Evolutionary conservation across 1,140 invertebrate genomes (phyloP).

Genomic region (Magallana ariakensis): DNA sequence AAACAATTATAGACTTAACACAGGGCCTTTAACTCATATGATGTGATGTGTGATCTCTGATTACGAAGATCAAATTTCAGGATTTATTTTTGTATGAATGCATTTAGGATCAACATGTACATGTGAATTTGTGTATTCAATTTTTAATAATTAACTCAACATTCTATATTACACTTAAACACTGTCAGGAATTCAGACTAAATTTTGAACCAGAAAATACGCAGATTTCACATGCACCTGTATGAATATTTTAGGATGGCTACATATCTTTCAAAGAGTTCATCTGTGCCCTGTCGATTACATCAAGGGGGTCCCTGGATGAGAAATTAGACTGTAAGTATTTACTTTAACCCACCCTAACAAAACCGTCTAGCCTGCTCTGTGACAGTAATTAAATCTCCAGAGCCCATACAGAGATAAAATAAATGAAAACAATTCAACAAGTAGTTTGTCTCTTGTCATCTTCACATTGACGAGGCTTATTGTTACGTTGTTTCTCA

Average conservation of each 20-base stretch:
- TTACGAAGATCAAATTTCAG: conserved; percentile 12
- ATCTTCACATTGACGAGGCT: no score
- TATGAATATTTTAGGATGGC: conserved; percentile 70
- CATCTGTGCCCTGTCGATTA: conserved; percentile 77
- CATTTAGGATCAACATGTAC: no score
- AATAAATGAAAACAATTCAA: neutral
- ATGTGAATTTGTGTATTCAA: no score
- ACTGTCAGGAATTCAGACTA: no score
- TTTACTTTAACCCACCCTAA: neutral
- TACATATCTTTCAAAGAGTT: conserved; percentile 79
- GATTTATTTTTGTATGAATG: no score
- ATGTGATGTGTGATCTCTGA: neutral
- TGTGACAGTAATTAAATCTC: neutral
- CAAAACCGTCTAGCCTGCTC: neutral
- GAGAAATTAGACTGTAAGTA: conserved; percentile 87
- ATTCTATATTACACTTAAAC: no score
- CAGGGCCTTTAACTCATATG: neutral
- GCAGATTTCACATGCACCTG: neutral
- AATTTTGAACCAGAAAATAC: no score
- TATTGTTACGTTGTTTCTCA: no score
- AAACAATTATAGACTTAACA: neutral
- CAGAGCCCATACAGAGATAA: neutral
- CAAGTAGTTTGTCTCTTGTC: no score
- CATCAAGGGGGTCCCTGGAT: conserved; percentile 88
- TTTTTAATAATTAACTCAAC: no score